Conservation (phyloP, 1,140 invertebrate species). For the Heterodera carotae region DNA sequence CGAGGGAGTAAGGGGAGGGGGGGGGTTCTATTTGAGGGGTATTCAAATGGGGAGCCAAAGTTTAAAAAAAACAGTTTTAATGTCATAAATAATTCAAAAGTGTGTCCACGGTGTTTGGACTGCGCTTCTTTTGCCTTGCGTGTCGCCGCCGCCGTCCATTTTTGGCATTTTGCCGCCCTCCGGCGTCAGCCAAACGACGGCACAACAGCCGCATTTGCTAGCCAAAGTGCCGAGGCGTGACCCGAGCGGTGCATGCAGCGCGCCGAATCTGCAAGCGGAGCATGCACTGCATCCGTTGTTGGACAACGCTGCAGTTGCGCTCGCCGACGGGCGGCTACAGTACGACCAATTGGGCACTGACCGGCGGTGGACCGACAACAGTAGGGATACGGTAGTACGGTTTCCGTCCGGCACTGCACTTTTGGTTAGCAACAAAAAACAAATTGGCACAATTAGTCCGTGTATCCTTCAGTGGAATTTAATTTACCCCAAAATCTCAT, state of each 20-base stretch:
- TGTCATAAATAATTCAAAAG: too few species aligned
- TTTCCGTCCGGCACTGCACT: conserved; percentile 16
- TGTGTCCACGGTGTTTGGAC: conserved; percentile 19
- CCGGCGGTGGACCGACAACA: neutral
- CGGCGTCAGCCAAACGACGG: neutral
- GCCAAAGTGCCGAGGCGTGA: conserved; percentile 2
- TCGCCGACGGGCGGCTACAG: neutral
- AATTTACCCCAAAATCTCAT: too few species aligned
- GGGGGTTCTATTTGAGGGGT: too few species aligned
- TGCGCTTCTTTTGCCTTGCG: conserved; percentile 22
- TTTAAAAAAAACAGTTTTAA: too few species aligned
- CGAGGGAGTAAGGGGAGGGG: too few species aligned
- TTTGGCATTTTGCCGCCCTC: neutral
- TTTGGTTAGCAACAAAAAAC: neutral
- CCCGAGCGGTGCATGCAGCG: neutral
- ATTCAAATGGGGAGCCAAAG: too few species aligned
- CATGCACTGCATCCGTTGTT: neutral
- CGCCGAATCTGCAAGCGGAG: neutral
- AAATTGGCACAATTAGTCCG: too few species aligned
- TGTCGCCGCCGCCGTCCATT: too few species aligned
- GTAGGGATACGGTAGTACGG: neutral
- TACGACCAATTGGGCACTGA: neutral
- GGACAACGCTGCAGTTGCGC: neutral
- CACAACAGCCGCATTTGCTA: neutral
- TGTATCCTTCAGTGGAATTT: too few species aligned